Percentiles rank a stretch among this genome's conserved stretches.
Conservation (phyloP, 2,797 vertebrate genomes). For the Saxicola maurus region DNA sequence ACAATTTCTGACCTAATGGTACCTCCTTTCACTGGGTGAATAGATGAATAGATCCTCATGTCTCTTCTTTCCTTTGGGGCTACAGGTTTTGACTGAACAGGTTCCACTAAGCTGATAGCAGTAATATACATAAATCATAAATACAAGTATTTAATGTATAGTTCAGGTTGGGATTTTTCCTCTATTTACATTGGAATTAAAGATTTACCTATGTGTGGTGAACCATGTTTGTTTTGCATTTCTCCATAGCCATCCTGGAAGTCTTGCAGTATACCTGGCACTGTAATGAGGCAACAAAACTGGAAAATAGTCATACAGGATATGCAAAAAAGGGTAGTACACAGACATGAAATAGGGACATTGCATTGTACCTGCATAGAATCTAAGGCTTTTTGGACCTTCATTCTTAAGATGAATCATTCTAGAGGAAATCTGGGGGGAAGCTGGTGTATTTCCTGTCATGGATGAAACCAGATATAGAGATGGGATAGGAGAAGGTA, state of each 20-base stretch:
- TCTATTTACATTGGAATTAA: neutral
- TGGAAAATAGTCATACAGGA: neutral
- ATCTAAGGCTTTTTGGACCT: neutral
- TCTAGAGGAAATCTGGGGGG: neutral
- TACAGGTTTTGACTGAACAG: neutral
- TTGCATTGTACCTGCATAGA: neutral
- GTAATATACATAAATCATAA: neutral
- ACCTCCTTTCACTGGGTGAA: neutral
- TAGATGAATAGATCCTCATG: neutral
- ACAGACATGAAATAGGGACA: neutral
- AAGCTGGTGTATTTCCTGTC: neutral
- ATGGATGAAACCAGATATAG: neutral
- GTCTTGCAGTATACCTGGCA: neutral
- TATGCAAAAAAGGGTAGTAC: neutral
- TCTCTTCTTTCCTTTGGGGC: neutral
- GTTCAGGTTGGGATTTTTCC: neutral
- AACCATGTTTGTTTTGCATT: neutral
- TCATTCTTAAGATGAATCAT: neutral
- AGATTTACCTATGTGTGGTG: neutral
- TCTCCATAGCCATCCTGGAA: neutral
- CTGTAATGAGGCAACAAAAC: neutral
- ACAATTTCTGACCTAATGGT: neutral
- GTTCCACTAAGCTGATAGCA: neutral
- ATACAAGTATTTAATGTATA: neutral
- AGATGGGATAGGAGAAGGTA: neutral